Conservation (phyloP, 2,113 vertebrate species). For the Leptocoma aspasia region DNA sequence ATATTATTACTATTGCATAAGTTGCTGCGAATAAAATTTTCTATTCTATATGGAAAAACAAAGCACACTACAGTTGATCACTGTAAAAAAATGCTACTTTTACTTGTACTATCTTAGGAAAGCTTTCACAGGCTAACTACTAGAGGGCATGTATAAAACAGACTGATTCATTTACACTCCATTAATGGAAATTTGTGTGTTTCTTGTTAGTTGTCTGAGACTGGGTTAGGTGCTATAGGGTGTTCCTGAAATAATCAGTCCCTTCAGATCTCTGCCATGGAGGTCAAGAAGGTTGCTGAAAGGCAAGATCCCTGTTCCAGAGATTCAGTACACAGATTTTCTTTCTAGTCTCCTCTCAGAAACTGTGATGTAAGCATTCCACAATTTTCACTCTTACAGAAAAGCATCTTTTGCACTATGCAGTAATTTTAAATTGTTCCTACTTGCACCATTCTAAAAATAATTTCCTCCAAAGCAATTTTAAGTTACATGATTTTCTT, state of each 20-base stretch:
- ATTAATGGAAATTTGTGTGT: background rate
- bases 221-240: background rate
- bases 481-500: constrained; percentile 5
- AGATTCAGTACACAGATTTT: background rate
- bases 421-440: constrained; percentile 10
- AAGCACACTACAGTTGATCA: background rate
- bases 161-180: background rate
- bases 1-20: background rate
- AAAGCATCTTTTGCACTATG: background rate
- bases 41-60: background rate
- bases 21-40: background rate
- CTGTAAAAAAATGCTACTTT: background rate
- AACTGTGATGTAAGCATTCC: background rate
- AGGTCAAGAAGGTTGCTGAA: background rate
- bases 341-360: background rate
- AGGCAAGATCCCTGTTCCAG: background rate
- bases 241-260: background rate
- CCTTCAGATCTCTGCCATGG: background rate
- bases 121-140: background rate
- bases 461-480: background rate
- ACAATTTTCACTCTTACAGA: background rate
- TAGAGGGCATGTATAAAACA: background rate
- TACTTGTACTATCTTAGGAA: background rate
- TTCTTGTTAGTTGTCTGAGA: background rate
- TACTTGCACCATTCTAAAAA: background rate